A percentile compares a stretch with the other conserved stretches of the same genome.
phyloP scores from a whole-genome alignment of 2,113 vertebrate genomes.

The Petrocephalus zakoni region DNA sequence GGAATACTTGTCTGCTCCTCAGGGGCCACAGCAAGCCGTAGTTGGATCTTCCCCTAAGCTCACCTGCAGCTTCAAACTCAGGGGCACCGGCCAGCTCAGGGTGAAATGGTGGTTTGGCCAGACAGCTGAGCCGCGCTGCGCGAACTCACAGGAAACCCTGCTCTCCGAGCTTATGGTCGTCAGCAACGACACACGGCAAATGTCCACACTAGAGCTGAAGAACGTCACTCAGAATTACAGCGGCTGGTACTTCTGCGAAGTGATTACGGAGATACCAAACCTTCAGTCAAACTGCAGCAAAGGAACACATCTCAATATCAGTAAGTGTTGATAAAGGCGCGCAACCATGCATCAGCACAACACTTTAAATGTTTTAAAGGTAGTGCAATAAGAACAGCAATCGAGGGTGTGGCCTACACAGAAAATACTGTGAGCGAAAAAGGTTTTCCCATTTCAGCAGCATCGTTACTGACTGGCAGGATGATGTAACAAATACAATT shows the following conservation, averaged over 20 bases:
- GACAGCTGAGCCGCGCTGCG: fast-evolving
- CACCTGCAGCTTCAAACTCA: conserved; percentile 17
- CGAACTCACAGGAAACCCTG: fast-evolving
- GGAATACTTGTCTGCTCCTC: conserved; percentile 10
- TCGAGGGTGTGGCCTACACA: background rate
- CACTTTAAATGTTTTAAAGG: background rate
- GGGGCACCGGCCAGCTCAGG: background rate
- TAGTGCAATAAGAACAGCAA: background rate
- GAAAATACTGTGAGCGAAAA: background rate
- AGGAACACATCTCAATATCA: conserved; percentile 29
- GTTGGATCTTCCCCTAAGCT: conserved; percentile 31
- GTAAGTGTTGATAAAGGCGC: conserved; percentile 44
- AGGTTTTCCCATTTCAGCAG: too few species aligned
- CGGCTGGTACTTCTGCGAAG: conserved; percentile 42
- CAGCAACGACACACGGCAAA: background rate
- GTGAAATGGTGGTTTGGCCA: conserved; percentile 34
- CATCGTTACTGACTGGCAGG: too few species aligned
- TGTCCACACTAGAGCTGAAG: background rate
- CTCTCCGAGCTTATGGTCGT: background rate
- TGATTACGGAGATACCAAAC: conserved; percentile 30
- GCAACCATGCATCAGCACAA: background rate
- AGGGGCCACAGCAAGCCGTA: fast-evolving
- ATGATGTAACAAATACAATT: too few species aligned
- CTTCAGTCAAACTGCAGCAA: fast-evolving
- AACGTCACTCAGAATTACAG: background rate